These are phyloP conservation scores for Poeciliopsis paucimaculata DNA, from an alignment of 2,797 vertebrate genomes.

Conservation along the genomic window DNA sequence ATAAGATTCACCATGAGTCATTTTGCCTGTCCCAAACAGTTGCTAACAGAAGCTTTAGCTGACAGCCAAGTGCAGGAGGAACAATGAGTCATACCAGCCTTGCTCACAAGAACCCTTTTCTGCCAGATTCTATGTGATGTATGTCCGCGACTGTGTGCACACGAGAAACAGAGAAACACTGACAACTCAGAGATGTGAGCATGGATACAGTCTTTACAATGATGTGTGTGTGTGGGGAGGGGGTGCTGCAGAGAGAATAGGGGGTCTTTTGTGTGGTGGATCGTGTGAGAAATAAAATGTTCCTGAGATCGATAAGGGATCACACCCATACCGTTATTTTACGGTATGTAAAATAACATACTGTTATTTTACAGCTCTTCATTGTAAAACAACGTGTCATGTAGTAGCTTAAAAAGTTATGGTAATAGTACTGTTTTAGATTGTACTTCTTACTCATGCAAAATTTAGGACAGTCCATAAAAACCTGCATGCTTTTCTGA, in stretches of 20 bases:
- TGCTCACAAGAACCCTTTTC: slow-evolving; percentile 49
- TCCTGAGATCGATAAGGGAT: slow-evolving; percentile 46
- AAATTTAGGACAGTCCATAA: neutral
- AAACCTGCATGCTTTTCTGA: neutral
- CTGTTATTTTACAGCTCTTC: neutral
- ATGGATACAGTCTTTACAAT: slow-evolving; percentile 18
- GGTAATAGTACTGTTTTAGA: neutral
- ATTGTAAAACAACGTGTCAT: neutral
- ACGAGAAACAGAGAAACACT: slow-evolving; percentile 15
- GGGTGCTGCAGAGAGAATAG: slow-evolving; percentile 27
- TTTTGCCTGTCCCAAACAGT: slow-evolving; percentile 40
- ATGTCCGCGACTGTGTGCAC: slow-evolving; percentile 19
- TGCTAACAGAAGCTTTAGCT: slow-evolving; percentile 38
- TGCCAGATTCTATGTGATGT: slow-evolving; percentile 39
- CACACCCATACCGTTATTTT: slow-evolving; percentile 2
- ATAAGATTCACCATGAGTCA: slow-evolving; percentile 31
- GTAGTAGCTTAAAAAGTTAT: neutral
- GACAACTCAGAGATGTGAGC: slow-evolving; percentile 16
- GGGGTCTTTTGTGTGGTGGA: slow-evolving; percentile 46
- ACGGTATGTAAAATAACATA: too few relatives aligned
- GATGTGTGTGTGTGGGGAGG: neutral
- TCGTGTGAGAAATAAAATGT: slow-evolving; percentile 48
- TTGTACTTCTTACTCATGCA: neutral
- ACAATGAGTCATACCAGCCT: slow-evolving; percentile 61
- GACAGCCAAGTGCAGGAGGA: slow-evolving; percentile 50